A percentile compares a stretch with the other conserved stretches of the same genome.
phyloP scores from a whole-genome alignment of 2,888 invertebrate species.

The Patella depressa region DNA sequence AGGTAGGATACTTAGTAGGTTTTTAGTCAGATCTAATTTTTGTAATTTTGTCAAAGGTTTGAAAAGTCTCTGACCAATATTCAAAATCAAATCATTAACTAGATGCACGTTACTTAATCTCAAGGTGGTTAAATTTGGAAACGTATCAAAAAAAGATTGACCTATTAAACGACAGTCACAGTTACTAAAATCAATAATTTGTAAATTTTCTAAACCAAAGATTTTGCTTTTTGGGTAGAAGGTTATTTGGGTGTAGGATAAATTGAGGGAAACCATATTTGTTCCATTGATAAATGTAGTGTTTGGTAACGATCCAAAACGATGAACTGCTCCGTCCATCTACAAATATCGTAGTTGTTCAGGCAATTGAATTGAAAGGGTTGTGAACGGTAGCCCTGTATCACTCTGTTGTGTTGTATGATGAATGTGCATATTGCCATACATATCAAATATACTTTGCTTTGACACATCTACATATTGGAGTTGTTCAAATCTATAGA shows the following conservation, averaged over 20 bases:
- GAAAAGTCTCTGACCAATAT: not conserved
- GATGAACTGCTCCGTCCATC: not conserved
- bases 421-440: too few species aligned
- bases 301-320: not conserved
- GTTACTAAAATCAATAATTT: not conserved
- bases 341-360: not conserved
- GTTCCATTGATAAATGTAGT: not conserved
- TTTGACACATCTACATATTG: too few species aligned
- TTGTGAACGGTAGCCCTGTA: too few species aligned
- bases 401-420: too few species aligned
- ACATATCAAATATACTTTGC: too few species aligned
- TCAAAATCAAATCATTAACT: not conserved
- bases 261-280: not conserved
- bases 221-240: not conserved
- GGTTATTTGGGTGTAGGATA: not conserved
- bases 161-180: not conserved
- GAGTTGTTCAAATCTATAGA: too few species aligned
- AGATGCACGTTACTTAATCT: not conserved
- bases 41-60: not conserved
- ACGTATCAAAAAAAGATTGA: not conserved
- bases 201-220: not conserved
- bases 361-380: not conserved
- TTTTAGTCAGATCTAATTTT: not conserved
- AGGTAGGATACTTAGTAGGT: not conserved
- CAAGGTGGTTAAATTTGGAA: not conserved